Base-by-base conservation (phyloP, 2,797 vertebrate species). In the Petrocephalus schoutedeni region DNA sequence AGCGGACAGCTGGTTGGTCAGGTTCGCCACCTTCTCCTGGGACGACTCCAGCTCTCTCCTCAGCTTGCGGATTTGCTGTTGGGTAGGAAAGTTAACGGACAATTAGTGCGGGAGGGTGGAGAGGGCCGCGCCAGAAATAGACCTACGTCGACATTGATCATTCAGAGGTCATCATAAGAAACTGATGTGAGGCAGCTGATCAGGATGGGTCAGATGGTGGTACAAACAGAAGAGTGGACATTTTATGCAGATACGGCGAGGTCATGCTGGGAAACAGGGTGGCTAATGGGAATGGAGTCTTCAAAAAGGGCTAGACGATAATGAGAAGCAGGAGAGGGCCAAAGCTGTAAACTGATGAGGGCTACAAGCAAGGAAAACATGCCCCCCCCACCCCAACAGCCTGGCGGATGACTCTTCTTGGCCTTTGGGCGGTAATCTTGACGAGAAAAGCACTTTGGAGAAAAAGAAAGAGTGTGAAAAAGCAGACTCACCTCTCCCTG, bases 41-140 rank as follows among this genome's bases (percentile, higher is more conserved):
- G 98, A 99, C 0, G 97, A 98, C 89, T 99, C 98, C 93, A 99
- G 94, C 89, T 99, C 98, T 0, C 98, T 93, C 49, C 98, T 96
- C 87, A 99, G 95, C 91, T 98, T 99, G 85, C 98, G 97, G 90
- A 99, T 98, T 97, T 99, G 98, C 98, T 99, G 90, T 89, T 67
- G 91, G 90, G 91, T 87, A 10, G 88, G 41, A 71, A 61, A 59
- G 28, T 71, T 56, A 83, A 54, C 1, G 28, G 10, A 57, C 23
- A 41, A 4, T 49, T 16, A 88, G 16, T 7, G 49, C 21, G 56
- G 80, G 1, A 41, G 58, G 28, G n/a, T 21, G 19, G n/a, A 58
- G 28, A 10, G 9, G 23, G 19, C 54, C n/a, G 54, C 28, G 2
- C 12, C 28, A 49, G 16, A 84, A 84, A 51, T 49, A 54, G 51